These are phyloP conservation scores for Esox masquinongy DNA, from an alignment of 2,797 vertebrate genomes.

Conservation along the genomic window DNA sequence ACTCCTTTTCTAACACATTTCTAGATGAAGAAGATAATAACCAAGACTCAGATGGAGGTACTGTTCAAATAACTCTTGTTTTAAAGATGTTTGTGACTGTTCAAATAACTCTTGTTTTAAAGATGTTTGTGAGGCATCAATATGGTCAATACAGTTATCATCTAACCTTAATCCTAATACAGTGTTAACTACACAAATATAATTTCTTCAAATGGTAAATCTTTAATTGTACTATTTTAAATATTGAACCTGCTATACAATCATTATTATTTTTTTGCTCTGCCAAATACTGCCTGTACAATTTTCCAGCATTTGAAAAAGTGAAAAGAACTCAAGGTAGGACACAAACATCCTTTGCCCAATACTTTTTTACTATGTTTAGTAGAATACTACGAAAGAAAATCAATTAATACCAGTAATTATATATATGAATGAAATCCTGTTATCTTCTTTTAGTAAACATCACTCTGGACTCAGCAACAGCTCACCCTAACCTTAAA, in stretches of 20 bases:
- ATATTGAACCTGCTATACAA: no score
- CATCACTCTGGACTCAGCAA: background rate
- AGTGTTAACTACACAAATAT: no score
- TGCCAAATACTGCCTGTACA: background rate
- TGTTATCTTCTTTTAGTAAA: background rate
- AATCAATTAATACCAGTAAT: background rate
- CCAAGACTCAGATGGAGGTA: background rate
- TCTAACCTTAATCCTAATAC: no score
- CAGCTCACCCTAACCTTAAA: background rate
- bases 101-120: background rate
- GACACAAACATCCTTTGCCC: background rate
- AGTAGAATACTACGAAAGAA: no score
- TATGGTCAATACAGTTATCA: background rate
- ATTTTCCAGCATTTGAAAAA: background rate
- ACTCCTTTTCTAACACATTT: background rate
- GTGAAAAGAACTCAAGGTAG: background rate
- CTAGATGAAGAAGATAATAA: background rate
- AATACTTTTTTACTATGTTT: no score
- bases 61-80: background rate
- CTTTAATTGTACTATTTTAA: no score
- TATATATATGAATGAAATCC: background rate
- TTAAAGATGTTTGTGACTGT: no score
- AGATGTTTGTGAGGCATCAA: background rate
- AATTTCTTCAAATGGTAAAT: no score
- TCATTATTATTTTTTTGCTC: no score